Conservation (phyloP, 2,113 vertebrate genomes). For the Lipophrys pholis region DNA sequence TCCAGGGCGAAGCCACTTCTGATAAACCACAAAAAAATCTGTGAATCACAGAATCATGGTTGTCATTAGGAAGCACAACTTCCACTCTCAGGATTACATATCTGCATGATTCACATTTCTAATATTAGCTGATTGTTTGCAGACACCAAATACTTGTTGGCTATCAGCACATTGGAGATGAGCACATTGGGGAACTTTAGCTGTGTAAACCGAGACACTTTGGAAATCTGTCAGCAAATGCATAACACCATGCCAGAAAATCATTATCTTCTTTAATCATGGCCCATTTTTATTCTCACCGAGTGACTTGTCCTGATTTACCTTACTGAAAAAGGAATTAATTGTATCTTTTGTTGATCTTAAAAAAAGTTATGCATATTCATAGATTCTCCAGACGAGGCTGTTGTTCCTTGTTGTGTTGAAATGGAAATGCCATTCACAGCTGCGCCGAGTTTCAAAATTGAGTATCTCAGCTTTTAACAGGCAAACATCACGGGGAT, state of each 20-base stretch:
- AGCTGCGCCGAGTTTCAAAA: constrained; percentile 48
- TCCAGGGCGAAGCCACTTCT: constrained; percentile 1
- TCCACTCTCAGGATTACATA: neutral
- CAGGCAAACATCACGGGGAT: constrained; percentile 39
- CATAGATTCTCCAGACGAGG: constrained; percentile 27
- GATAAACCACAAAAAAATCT: neutral
- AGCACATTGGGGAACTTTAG: constrained; percentile 7
- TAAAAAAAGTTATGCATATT: constrained; percentile 26
- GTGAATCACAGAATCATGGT: constrained; percentile 9
- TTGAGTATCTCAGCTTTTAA: constrained; percentile 30
- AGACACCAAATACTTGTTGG: constrained; percentile 18
- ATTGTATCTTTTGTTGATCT: constrained; percentile 35
- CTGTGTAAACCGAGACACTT: constrained; percentile 24
- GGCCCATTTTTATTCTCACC: neutral
- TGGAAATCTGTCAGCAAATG: constrained; percentile 25
- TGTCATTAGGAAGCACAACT: constrained; percentile 12
- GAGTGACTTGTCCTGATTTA: constrained; percentile 34
- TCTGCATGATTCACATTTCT: neutral
- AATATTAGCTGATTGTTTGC: constrained; percentile 8
- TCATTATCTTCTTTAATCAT: constrained; percentile 30
- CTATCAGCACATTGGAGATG: constrained; percentile 1
- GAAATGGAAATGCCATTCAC: constrained; percentile 24
- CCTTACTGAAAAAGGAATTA: constrained; percentile 20
- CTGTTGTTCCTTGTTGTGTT: constrained; percentile 39
- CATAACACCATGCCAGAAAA: constrained; percentile 24